Evolutionary conservation across 2,113 vertebrate species (phyloP), one percentile per base, ranked within the genome.

Genomic region (Oreochromis aureus): DNA sequence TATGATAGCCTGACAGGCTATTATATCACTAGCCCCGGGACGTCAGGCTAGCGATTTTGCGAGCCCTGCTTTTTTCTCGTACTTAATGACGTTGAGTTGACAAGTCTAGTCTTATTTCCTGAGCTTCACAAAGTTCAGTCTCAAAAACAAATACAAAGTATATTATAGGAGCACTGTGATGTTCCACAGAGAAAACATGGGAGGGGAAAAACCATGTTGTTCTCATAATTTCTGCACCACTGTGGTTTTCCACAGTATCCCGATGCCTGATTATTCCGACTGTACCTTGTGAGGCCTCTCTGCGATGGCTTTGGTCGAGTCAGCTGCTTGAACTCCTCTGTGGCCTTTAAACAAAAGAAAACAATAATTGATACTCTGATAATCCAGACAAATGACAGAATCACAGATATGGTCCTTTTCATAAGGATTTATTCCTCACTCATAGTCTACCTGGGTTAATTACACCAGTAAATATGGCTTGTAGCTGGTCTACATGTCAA

Each of bases 271-370:
- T 76, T 48, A 24, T 6, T 76, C 69, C 1, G 4, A 66, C 22
- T 18, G 12, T 94, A 96, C 96, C 89, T 95, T 48, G 63, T 51
- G 19, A 94, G 89, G n/a, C 92, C 90, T 34, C 83, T 90, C 81
- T 92, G 87, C 1, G 93, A 86, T 5, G 90, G 22, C 69, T 94
- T 95, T 8, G 87, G 82, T 9, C 86, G 93, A 12, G 61, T 54
- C 51, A 83, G 19, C 85, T 85, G 73, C 36, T 90, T 95, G 53
- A 96, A 66, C 4, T 93, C 93, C 16, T 92, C 82, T 3, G 86
- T 85, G 19, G 92, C 93, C 96, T 96, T 88, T 53, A 10, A 51
- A 90, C 1, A 81, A 54, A 76, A 69, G 6, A 87, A 76, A 85
- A 46, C 2, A 53, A 86, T 0, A 53, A 54, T 59, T 66, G 32